Conservation (phyloP, 2,797 vertebrate species). For the Neopelma chrysocephalum region DNA sequence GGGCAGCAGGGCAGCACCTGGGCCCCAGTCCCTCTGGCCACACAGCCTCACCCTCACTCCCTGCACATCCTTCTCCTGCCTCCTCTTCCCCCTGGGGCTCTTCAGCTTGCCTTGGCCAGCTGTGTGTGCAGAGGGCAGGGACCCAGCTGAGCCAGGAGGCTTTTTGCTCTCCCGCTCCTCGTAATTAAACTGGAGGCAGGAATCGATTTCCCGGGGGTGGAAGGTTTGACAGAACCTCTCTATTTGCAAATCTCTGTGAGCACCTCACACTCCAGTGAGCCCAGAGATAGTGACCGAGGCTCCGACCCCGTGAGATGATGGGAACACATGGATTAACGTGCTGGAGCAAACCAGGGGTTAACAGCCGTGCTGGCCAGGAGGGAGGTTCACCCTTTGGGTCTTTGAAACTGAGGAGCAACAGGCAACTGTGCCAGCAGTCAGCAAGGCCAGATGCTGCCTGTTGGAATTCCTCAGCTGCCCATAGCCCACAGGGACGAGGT, state of each 20-base stretch:
- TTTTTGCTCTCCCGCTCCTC: accelerated
- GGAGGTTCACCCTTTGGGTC: neutral
- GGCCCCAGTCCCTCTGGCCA: neutral
- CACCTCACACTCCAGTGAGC: accelerated
- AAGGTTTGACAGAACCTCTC: neutral
- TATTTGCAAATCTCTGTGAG: neutral
- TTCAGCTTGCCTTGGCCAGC: neutral
- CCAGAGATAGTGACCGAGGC: accelerated
- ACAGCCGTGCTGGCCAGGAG: accelerated
- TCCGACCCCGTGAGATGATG: accelerated
- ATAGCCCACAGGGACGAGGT: accelerated
- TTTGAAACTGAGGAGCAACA: neutral
- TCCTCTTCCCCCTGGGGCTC: neutral
- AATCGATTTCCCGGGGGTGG: neutral
- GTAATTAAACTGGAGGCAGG: neutral
- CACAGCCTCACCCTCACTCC: accelerated
- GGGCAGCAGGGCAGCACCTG: neutral
- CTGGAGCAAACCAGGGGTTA: neutral
- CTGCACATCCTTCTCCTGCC: neutral
- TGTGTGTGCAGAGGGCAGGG: neutral
- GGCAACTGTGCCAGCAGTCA: neutral
- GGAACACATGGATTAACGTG: neutral
- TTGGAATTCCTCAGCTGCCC: neutral
- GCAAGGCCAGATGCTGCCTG: neutral
- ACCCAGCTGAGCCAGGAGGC: accelerated